These are phyloP conservation scores for Sturnus vulgaris DNA, from an alignment of 2,113 vertebrate genomes.

Conservation along the genomic window DNA sequence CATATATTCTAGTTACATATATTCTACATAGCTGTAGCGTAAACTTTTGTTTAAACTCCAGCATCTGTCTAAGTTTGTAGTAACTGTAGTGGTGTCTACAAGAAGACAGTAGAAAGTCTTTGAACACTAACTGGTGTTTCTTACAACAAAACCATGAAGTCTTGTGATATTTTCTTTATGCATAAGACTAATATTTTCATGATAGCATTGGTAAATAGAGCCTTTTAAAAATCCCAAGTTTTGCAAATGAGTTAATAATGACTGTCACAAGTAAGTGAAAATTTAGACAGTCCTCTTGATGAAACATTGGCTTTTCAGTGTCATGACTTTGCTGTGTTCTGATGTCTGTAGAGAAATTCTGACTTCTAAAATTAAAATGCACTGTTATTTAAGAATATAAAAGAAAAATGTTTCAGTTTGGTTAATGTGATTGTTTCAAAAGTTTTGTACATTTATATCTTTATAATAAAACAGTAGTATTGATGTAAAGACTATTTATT, in stretches of 20 bases:
- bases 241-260: neutral
- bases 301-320: slow-evolving; percentile 8
- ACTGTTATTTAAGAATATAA: slow-evolving; percentile 53
- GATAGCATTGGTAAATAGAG: neutral
- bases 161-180: neutral
- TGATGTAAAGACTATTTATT: neutral
- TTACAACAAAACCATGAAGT: neutral
- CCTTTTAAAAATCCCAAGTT: neutral
- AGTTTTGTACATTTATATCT: neutral
- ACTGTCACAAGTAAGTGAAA: neutral
- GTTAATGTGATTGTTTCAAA: slow-evolving; percentile 23
- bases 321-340: neutral
- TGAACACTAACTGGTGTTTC: neutral
- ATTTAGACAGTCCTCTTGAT: neutral
- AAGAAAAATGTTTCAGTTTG: slow-evolving; percentile 11
- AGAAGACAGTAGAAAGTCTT: neutral
- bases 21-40: neutral
- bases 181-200: neutral
- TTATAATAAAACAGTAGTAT: neutral
- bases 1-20: neutral
- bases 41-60: neutral
- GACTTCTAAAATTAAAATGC: slow-evolving; percentile 65
- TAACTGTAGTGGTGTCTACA: neutral
- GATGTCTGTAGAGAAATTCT: slow-evolving; percentile 51
- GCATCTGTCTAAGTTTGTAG: neutral